Evolutionary conservation across 2,888 invertebrate genomes (phyloP), one percentile per base, ranked within the genome.

Genomic region (Sminthurinus aureus): DNA sequence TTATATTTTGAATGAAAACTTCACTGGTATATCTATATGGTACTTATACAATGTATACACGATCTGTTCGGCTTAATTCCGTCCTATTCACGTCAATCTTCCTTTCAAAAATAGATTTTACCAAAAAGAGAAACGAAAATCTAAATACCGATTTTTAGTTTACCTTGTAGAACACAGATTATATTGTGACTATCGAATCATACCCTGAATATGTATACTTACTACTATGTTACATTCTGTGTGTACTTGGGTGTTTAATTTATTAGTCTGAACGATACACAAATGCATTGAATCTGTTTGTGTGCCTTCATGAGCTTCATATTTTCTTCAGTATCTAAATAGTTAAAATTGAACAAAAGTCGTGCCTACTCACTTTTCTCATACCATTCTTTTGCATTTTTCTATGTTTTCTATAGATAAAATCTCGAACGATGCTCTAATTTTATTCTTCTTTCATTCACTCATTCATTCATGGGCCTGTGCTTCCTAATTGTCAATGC

Each of bases 371-470:
- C 71, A n/a, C 51, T 80, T 71, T 80, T 71, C 71, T 80, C 22
- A 51, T 80, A 50, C 69, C 38, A 22, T 52, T 80, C 38, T 18
- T 38, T 6, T n/a, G 9, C 69, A 22, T 69, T 22, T 22, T 69
- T 69, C n/a, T 22, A n/a, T 22, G 20, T 69, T 20, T 69, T 69
- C 11, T 22, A 11, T 22, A 69, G 69, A n/a, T 22, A 69, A 71
- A 80, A 80, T 80, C 80, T 80, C 71, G 80, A 69, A 80, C 71
- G 50, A 18, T 80, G 80, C 80, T 80, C 80, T 67, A 80, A 80
- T 80, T 80, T 79, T 79, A 58, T 66, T 79, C 26, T 79, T 79
- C 66, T 79, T 79, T 79, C 79, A 66, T 64, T 79, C 79, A 79
- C 67, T 79, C 66, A 67, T 79, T 79, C 79, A 66, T 64, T 79